Evolutionary conservation across 2,888 invertebrate genomes (phyloP).

Genomic region (Drosophila parthenogenetica): DNA sequence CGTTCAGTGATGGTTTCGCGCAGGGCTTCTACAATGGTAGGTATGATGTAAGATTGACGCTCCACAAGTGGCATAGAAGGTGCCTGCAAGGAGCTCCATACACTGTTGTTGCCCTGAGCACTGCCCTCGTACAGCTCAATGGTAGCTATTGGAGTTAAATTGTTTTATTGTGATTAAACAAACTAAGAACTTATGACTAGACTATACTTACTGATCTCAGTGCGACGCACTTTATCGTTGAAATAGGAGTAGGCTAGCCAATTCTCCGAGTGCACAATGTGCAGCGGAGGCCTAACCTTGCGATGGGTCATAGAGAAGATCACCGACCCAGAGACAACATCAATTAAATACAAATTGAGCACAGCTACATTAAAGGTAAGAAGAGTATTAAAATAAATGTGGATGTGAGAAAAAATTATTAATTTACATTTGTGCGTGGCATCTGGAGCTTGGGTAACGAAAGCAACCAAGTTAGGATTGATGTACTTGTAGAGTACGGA

Average conservation of each 20-base stretch:
- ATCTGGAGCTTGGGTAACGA: conserved; percentile 92
- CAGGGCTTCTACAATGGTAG: conserved; percentile 91
- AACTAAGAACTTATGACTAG: not conserved
- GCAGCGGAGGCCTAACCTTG: conserved; percentile 92
- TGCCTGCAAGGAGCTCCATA: conserved; percentile 94
- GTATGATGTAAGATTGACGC: conserved; percentile 95
- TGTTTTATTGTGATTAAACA: not conserved
- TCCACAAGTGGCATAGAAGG: conserved; percentile 91
- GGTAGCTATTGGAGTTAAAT: conserved; percentile 87
- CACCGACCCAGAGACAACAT: conserved; percentile 94
- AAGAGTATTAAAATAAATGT: too few species aligned
- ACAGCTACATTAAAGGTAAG: conserved; percentile 86
- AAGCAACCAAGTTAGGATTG: conserved; percentile 97
- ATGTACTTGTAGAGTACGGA: conserved; percentile 99
- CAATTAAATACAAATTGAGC: conserved; percentile 94
- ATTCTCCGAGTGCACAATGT: conserved; percentile 97
- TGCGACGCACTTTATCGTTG: conserved; percentile 96
- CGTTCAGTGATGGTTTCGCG: conserved; percentile 96
- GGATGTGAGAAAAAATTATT: too few species aligned
- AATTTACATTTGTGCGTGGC: conserved; percentile 89
- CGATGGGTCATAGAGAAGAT: conserved; percentile 94
- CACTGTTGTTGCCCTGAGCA: conserved; percentile 91
- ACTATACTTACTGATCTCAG: conserved; percentile 89
- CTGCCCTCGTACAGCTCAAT: conserved; percentile 98
- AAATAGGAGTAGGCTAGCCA: conserved; percentile 97